These are phyloP conservation scores for Acleris laterana DNA, from an alignment of 2,888 invertebrate genomes.

Conservation along the genomic window DNA sequence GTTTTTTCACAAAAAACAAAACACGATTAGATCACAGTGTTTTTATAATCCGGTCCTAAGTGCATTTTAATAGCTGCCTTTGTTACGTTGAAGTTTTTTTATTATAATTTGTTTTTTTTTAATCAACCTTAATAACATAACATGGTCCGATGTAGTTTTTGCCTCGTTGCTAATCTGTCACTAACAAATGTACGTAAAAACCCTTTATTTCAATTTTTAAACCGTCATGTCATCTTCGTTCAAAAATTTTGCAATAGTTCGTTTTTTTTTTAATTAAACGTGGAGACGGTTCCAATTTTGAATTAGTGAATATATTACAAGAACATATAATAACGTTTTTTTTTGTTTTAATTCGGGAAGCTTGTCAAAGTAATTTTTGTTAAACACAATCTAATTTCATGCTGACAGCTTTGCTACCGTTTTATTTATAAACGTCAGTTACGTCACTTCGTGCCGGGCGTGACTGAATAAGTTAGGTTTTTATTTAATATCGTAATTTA, in stretches of 20 bases:
- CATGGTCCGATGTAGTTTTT: slow-evolving; percentile 1
- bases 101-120: slow-evolving; percentile 46
- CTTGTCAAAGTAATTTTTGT: slow-evolving; percentile 43
- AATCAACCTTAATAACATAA: slow-evolving; percentile 46
- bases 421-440: background rate
- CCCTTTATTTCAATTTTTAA: slow-evolving; percentile 8
- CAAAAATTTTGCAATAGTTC: background rate
- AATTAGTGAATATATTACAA: too few species aligned
- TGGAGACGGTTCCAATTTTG: too few species aligned
- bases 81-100: slow-evolving; percentile 51
- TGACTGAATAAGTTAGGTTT: slow-evolving; percentile 18
- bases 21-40: slow-evolving; percentile 32
- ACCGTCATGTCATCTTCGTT: slow-evolving; percentile 5
- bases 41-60: slow-evolving; percentile 54
- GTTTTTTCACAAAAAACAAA: slow-evolving; percentile 33
- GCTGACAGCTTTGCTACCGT: slow-evolving; percentile 12
- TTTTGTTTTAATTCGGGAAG: slow-evolving; percentile 50
- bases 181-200: slow-evolving; percentile 11
- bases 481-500: slow-evolving; percentile 30
- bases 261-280: too few species aligned
- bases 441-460: slow-evolving; percentile 3
- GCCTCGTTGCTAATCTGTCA: slow-evolving; percentile 14
- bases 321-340: slow-evolving; percentile 59
- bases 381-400: slow-evolving; percentile 17
- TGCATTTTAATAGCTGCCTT: slow-evolving; percentile 67